These are phyloP conservation scores for Myrmecophaga tridactyla DNA, from an alignment of 2,113 vertebrate species.

Conservation along the genomic window DNA sequence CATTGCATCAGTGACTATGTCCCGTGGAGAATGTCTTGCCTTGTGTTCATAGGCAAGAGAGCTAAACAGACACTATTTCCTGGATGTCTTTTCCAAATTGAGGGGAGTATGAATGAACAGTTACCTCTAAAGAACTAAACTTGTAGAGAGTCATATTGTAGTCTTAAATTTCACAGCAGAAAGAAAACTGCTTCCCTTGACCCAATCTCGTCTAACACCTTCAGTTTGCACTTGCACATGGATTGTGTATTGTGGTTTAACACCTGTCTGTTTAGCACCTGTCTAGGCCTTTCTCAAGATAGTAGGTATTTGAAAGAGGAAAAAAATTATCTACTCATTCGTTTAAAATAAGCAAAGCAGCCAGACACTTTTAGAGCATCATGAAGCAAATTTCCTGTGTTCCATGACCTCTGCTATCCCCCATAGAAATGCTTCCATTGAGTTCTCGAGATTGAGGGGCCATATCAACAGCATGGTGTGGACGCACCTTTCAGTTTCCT, in stretches of 20 bases:
- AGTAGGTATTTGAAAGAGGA: neutral
- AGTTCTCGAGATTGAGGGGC: too few species aligned
- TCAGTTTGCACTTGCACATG: rapidly evolving
- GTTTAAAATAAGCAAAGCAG: neutral
- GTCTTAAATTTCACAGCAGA: neutral
- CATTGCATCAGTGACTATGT: neutral
- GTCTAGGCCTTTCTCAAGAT: neutral
- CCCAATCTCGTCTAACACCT: neutral
- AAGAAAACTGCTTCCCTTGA: rapidly evolving
- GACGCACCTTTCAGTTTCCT: neutral
- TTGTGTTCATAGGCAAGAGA: neutral
- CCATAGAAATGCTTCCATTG: neutral
- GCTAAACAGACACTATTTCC: neutral
- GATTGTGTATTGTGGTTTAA: neutral
- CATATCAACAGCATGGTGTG: neutral
- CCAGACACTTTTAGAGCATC: neutral
- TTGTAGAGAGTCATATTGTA: rapidly evolving
- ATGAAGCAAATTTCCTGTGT: neutral
- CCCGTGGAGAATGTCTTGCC: neutral
- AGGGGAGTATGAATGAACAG: neutral
- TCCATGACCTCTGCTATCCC: neutral
- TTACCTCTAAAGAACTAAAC: neutral
- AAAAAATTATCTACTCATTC: neutral
- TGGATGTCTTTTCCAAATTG: neutral
- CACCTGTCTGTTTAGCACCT: neutral